Conservation (phyloP, 2,113 vertebrate genomes). For the Pelobates fuscus region DNA sequence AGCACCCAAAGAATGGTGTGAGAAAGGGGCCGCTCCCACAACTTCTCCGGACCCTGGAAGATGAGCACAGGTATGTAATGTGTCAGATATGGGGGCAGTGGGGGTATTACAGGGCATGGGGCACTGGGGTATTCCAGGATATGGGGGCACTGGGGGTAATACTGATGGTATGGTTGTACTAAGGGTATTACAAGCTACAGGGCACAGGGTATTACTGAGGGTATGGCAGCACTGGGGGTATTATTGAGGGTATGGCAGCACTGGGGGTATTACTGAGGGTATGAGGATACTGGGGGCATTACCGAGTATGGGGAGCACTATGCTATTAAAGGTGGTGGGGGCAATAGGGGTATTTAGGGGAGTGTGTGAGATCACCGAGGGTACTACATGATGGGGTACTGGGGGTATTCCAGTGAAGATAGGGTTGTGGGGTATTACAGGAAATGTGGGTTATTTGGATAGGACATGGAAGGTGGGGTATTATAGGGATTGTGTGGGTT, state of each 20-base stretch:
- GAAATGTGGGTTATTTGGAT: no score
- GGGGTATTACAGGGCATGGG: neutral
- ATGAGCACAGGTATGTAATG: slow-evolving; percentile 43
- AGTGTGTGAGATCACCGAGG: no score
- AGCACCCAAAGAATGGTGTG: slow-evolving; percentile 23
- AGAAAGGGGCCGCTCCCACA: neutral
- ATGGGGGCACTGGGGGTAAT: neutral
- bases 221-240: neutral
- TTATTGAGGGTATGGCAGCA: no score
- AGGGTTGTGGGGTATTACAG: neutral
- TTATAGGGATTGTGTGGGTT: neutral
- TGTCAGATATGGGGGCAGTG: neutral
- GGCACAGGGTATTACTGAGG: neutral
- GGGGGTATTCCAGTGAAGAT: neutral
- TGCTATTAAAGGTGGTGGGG: no score
- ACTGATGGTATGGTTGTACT: neutral
- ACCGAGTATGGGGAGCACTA: neutral
- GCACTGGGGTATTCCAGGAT: neutral
- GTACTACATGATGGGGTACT: neutral
- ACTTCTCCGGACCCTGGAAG: slow-evolving; percentile 22
- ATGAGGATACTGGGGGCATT: neutral
- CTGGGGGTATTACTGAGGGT: neutral
- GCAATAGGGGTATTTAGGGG: neutral
- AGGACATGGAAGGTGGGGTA: neutral
- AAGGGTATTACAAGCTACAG: neutral